Conservation (phyloP, 2,797 vertebrate genomes). For the Gymnothorax reevesii region DNA sequence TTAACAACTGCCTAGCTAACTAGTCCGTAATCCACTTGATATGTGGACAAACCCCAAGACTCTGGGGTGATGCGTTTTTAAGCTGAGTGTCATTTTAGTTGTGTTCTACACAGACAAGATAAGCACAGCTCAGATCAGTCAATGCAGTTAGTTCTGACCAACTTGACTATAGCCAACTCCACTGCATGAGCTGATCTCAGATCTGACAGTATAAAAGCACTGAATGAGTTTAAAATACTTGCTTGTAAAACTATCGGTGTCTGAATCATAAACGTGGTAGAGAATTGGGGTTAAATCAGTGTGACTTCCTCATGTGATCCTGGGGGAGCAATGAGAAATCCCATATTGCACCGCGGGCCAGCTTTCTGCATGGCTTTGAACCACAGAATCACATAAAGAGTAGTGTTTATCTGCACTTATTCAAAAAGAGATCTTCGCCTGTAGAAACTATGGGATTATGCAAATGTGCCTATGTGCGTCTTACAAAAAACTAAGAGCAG, state of each 20-base stretch:
- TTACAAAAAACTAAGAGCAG: slow-evolving; percentile 6
- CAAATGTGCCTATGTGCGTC: not conserved
- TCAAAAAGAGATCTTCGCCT: slow-evolving; percentile 9
- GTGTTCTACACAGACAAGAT: not conserved
- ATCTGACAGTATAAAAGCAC: slow-evolving; percentile 34
- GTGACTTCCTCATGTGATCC: slow-evolving; percentile 9
- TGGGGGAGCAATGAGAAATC: not conserved
- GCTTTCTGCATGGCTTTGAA: slow-evolving; percentile 13
- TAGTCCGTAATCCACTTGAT: not conserved
- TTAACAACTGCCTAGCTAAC: not conserved
- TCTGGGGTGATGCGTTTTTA: not conserved
- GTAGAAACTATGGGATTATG: slow-evolving; percentile 21
- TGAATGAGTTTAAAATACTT: slow-evolving; percentile 34
- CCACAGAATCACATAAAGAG: slow-evolving; percentile 1
- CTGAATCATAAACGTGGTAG: slow-evolving; percentile 15
- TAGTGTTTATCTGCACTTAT: slow-evolving; percentile 20
- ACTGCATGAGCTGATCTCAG: not conserved
- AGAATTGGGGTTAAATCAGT: slow-evolving; percentile 24
- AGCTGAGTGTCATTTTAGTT: not conserved
- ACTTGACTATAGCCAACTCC: not conserved
- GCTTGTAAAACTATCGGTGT: slow-evolving; percentile 38
- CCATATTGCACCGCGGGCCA: slow-evolving; percentile 10
- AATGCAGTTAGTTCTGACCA: not conserved
- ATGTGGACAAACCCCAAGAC: not conserved
- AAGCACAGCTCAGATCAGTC: not conserved